These are phyloP conservation scores for Adelphocoris suturalis DNA, from an alignment of 2,888 invertebrate genomes.

Conservation along the genomic window DNA sequence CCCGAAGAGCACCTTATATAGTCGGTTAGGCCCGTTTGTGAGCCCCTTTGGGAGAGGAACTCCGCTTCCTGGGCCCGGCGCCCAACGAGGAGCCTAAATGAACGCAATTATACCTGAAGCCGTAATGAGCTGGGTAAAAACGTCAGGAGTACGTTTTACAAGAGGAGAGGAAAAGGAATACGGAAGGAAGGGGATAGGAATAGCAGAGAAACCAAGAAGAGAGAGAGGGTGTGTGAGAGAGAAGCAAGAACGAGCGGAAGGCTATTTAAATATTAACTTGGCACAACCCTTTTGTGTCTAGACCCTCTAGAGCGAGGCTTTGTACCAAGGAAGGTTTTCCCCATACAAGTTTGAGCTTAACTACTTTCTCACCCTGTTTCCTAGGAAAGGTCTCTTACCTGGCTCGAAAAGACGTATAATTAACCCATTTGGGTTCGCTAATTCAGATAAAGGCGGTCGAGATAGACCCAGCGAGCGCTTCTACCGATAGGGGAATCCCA, in stretches of 20 bases:
- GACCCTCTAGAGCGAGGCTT: background rate
- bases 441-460: constrained; percentile 22
- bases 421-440: constrained; percentile 46
- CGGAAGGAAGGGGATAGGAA: background rate
- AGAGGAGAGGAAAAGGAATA: background rate
- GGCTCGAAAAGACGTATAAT: constrained; percentile 43
- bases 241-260: background rate
- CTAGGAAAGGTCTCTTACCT: background rate
- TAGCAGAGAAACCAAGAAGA: background rate
- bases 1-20: constrained; percentile 21
- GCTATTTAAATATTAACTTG: constrained; percentile 57
- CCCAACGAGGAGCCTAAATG: background rate
- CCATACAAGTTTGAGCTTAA: constrained; percentile 45
- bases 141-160: background rate
- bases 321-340: constrained; percentile 23
- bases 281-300: constrained; percentile 35
- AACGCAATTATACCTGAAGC: constrained; percentile 22
- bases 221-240: background rate
- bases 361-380: constrained; percentile 53
- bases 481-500: background rate
- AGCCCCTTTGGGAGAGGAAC: background rate
- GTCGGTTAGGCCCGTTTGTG: background rate
- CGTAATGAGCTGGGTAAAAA: constrained; percentile 48
- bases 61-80: background rate
- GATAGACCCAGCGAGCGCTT: background rate